Conservation (phyloP, 2,797 vertebrate genomes). For the Lagodon rhomboides region DNA sequence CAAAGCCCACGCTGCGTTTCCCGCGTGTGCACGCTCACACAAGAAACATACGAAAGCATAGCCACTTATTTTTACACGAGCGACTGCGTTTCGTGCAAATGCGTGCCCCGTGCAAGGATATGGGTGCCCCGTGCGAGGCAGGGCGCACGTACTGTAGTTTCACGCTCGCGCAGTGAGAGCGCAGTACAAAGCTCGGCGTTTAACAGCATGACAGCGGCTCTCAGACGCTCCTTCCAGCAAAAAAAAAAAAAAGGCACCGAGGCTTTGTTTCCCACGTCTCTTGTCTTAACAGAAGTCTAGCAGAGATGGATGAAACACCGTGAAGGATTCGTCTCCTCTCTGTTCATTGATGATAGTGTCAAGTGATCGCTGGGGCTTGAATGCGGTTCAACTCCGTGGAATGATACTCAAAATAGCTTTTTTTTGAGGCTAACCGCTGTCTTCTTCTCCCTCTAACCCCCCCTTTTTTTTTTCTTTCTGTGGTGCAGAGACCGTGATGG, state of each 20-base stretch:
- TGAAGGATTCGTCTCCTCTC: slow-evolving; percentile 66
- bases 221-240: slow-evolving; percentile 57
- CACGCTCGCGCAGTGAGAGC: slow-evolving; percentile 39
- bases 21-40: slow-evolving; percentile 3
- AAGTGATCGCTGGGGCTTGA: slow-evolving; percentile 74
- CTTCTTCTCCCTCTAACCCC: slow-evolving; percentile 24
- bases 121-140: neutral
- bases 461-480: slow-evolving; percentile 38
- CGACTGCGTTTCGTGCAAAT: slow-evolving; percentile 10
- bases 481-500: slow-evolving; percentile 95
- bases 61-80: neutral
- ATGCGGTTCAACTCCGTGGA: slow-evolving; percentile 60
- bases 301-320: slow-evolving; percentile 64
- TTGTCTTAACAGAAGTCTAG: slow-evolving; percentile 60
- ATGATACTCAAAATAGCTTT: slow-evolving; percentile 67
- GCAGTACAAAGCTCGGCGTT: slow-evolving; percentile 58
- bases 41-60: slow-evolving; percentile 22
- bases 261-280: slow-evolving; percentile 64
- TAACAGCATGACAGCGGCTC: slow-evolving; percentile 61
- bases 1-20: neutral
- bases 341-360: slow-evolving; percentile 70
- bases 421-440: slow-evolving; percentile 61
- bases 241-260: slow-evolving; percentile 33
- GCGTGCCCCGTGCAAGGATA: neutral
- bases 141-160: slow-evolving; percentile 42